These are phyloP conservation scores for Antechinus stuartii DNA, from an alignment of 2,113 vertebrate species.

Conservation along the genomic window DNA sequence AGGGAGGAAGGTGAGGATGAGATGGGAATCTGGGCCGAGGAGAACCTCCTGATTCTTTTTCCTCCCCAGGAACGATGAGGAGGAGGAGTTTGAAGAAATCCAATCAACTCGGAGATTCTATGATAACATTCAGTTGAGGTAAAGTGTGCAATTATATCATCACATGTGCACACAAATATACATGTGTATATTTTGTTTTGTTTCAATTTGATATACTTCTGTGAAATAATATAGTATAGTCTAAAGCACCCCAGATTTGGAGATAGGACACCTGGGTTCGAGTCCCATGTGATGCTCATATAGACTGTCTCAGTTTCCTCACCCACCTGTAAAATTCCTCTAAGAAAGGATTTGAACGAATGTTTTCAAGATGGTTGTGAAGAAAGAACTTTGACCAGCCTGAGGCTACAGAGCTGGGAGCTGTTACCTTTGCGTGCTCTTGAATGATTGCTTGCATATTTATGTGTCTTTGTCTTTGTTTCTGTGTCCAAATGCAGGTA, in stretches of 20 bases:
- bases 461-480: not conserved
- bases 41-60: not conserved
- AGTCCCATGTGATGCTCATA: no score
- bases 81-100: not conserved
- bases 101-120: rapidly evolving
- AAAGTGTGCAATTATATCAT: not conserved
- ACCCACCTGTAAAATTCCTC: not conserved
- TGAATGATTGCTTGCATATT: no score
- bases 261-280: not conserved
- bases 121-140: not conserved
- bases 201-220: not conserved
- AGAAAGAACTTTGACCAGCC: not conserved
- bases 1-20: not conserved
- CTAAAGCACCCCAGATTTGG: not conserved
- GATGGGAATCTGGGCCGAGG: not conserved
- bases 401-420: not conserved
- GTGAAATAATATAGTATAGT: not conserved
- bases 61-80: slow-evolving; percentile 37
- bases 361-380: not conserved
- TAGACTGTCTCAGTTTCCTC: not conserved
- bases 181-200: rapidly evolving
- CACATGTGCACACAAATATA: not conserved
- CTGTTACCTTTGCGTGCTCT: not conserved
- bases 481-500: not conserved
- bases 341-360: not conserved